These are phyloP conservation scores for Drymodes brunneopygia DNA, from an alignment of 2,113 vertebrate genomes.

Conservation along the genomic window DNA sequence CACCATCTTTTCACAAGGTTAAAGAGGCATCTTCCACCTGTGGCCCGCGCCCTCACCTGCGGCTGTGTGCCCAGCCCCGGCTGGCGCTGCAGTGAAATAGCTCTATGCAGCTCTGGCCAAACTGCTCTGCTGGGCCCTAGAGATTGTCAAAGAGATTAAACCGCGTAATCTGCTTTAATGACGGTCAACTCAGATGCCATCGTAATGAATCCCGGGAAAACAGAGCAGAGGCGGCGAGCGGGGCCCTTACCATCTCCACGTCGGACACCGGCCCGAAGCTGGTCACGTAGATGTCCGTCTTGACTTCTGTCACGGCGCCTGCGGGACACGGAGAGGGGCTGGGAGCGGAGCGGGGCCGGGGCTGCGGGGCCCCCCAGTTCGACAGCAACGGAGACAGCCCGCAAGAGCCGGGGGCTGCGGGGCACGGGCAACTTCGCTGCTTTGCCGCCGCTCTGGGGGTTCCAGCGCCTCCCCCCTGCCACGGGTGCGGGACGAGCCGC, in stretches of 20 bases:
- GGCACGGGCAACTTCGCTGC: background rate
- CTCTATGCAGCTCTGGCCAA: background rate
- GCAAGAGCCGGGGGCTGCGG: background rate
- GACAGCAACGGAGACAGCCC: background rate
- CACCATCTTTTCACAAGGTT: background rate
- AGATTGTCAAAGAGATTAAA: slow-evolving; percentile 81
- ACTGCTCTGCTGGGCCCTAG: slow-evolving; percentile 43
- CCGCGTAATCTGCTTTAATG: slow-evolving; percentile 79
- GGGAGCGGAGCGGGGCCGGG: background rate
- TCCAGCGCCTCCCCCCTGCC: background rate
- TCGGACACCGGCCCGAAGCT: slow-evolving; percentile 94
- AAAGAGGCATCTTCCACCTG: background rate
- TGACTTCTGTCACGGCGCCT: slow-evolving; percentile 92
- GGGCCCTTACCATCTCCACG: slow-evolving; percentile 88
- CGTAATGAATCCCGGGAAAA: slow-evolving; percentile 67
- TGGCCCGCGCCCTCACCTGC: rapidly evolving
- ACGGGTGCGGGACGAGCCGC: background rate
- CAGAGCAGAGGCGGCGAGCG: background rate
- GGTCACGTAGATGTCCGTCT: slow-evolving; percentile 94
- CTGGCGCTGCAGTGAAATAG: background rate
- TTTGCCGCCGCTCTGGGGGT: rapidly evolving
- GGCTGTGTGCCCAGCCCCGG: background rate
- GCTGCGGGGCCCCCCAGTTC: background rate
- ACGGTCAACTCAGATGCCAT: slow-evolving; percentile 75
- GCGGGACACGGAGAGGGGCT: background rate